These are phyloP conservation scores for Drosophila acutilabella DNA, from an alignment of 2,888 invertebrate genomes.

Conservation along the genomic window DNA sequence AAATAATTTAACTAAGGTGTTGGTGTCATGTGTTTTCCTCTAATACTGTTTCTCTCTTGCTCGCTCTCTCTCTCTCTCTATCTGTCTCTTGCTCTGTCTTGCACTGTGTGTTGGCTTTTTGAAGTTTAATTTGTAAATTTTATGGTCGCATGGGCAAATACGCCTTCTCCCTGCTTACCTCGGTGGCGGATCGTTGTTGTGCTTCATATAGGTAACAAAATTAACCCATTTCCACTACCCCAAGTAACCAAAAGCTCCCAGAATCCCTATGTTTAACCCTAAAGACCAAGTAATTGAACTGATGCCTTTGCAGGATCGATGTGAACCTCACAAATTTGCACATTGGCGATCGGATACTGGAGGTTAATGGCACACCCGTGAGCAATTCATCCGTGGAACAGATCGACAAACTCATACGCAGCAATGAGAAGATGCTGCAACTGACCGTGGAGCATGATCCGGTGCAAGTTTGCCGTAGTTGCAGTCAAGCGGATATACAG, in stretches of 20 bases:
- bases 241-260: not conserved
- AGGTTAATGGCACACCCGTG: slow-evolving; percentile 96
- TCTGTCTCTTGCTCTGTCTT: slow-evolving; percentile 18
- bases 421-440: slow-evolving; percentile 91
- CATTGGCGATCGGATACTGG: slow-evolving; percentile 96
- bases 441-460: slow-evolving; percentile 96
- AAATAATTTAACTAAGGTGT: slow-evolving; percentile 29
- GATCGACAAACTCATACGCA: slow-evolving; percentile 90
- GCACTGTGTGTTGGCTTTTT: slow-evolving; percentile 21
- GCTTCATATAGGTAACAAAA: slow-evolving; percentile 88
- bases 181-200: slow-evolving; percentile 90
- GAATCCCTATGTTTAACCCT: too few relatives aligned
- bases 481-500: slow-evolving; percentile 85
- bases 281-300: not conserved
- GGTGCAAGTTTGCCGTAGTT: slow-evolving; percentile 88
- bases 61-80: slow-evolving; percentile 17
- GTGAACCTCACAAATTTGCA: slow-evolving; percentile 93
- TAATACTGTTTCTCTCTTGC: slow-evolving; percentile 1
- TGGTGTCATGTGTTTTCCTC: slow-evolving; percentile 34
- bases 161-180: slow-evolving; percentile 89
- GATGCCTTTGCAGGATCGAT: slow-evolving; percentile 88
- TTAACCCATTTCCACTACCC: not conserved
- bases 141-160: slow-evolving; percentile 89
- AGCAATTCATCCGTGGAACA: slow-evolving; percentile 92
- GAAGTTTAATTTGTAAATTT: slow-evolving; percentile 86